Percentiles rank a stretch among this genome's conserved stretches.
phyloP scores from a whole-genome alignment of 2,888 invertebrate species.

The Synanthedon tipuliformis region DNA sequence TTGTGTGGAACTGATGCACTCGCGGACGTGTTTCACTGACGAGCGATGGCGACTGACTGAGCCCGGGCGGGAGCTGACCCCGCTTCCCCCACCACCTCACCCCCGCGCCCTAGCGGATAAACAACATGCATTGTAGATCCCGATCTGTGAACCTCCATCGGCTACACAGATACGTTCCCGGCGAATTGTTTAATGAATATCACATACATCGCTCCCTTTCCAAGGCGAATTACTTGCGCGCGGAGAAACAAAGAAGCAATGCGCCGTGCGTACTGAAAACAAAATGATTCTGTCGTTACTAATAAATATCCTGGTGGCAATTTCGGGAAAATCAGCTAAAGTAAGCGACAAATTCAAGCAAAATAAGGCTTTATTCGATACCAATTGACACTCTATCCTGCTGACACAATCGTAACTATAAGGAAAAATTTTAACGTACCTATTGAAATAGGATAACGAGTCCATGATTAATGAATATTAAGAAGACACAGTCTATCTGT shows the following conservation, averaged over 20 bases:
- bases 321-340: too few species aligned
- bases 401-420: too few species aligned
- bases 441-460: too few species aligned
- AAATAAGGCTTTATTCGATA: too few species aligned
- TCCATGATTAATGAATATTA: too few species aligned
- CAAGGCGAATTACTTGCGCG: not conserved
- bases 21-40: conserved; percentile 40
- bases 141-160: conserved; percentile 48
- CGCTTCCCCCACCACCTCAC: conserved; percentile 21
- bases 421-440: too few species aligned
- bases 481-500: too few species aligned
- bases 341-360: too few species aligned
- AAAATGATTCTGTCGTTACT: not conserved
- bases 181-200: conserved; percentile 10
- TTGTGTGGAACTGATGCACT: conserved; percentile 41
- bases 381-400: too few species aligned
- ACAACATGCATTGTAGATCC: conserved; percentile 68
- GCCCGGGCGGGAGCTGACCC: conserved; percentile 54
- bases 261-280: conserved; percentile 5
- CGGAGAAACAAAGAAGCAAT: not conserved
- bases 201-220: not conserved
- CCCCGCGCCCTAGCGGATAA: conserved; percentile 60
- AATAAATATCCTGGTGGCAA: too few species aligned
- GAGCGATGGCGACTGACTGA: conserved; percentile 49
- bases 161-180: conserved; percentile 16